Conservation (phyloP, 2,888 invertebrate genomes). For the Petrophora chlorosata region DNA sequence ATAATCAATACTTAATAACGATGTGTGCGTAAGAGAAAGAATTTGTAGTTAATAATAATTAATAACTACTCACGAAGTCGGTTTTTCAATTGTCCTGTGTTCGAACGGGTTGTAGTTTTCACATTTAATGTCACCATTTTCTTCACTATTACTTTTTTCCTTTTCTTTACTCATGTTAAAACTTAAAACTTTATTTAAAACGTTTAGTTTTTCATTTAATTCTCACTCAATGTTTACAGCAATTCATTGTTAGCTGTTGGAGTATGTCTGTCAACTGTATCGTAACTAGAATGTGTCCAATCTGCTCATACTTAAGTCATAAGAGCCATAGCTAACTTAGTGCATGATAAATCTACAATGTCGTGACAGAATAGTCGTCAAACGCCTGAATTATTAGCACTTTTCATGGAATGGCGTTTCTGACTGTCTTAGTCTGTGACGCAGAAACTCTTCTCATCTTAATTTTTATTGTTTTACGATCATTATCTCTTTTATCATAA, state of each 20-base stretch:
- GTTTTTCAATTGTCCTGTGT: conserved; percentile 64
- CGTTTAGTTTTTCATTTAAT: background rate
- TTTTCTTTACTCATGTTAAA: conserved; percentile 11
- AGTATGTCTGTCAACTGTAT: too few relatives aligned
- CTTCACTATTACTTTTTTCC: background rate
- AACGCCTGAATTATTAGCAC: conserved; percentile 1
- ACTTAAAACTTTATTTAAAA: background rate
- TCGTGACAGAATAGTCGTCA: background rate
- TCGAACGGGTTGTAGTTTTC: conserved; percentile 68
- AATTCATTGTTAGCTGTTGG: background rate
- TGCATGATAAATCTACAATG: too few relatives aligned
- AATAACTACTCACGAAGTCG: conserved; percentile 69
- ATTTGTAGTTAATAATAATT: background rate
- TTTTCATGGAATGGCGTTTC: conserved; percentile 1
- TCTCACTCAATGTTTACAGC: background rate
- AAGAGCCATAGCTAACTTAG: too few relatives aligned
- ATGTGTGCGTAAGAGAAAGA: background rate
- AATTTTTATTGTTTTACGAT: conserved; percentile 34
- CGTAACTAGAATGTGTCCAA: background rate
- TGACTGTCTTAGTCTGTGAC: too few relatives aligned
- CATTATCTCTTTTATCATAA: conserved; percentile 32
- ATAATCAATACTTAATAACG: background rate
- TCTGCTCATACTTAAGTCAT: too few relatives aligned
- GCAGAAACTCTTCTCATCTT: conserved; percentile 20
- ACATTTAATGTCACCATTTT: conserved; percentile 1